These are phyloP conservation scores for Lethrus apterus DNA, from an alignment of 1,140 invertebrate species.

Conservation along the genomic window DNA sequence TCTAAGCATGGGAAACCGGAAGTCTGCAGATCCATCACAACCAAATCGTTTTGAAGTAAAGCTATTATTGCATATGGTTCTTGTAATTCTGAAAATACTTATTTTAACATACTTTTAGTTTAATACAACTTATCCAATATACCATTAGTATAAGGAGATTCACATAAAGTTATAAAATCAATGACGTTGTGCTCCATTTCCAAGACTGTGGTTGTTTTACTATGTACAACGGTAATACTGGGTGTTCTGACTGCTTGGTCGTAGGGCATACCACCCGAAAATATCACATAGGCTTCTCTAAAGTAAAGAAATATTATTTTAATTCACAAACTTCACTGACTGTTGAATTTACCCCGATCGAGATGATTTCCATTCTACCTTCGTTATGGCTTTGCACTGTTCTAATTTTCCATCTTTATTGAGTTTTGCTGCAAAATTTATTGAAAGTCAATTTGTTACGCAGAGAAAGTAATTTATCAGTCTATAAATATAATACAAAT, in stretches of 20 bases:
- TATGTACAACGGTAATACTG: constrained; percentile 92
- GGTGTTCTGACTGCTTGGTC: constrained; percentile 85
- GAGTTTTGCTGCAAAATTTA: constrained; percentile 63
- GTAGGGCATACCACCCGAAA: constrained; percentile 89
- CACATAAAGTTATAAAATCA: constrained; percentile 92
- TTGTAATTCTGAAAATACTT: constrained; percentile 72
- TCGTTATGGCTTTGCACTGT: constrained; percentile 85
- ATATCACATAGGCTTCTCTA: constrained; percentile 85
- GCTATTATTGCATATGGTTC: constrained; percentile 97
- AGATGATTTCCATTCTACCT: constrained; percentile 90
- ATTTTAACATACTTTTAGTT: background rate
- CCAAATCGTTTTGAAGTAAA: constrained; percentile 93
- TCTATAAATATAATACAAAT: background rate
- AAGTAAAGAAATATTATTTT: constrained; percentile 20
- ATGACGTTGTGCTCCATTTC: constrained; percentile 99
- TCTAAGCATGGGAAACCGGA: constrained; percentile 97
- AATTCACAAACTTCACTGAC: background rate
- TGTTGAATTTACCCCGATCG: constrained; percentile 68
- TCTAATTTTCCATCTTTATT: constrained; percentile 82
- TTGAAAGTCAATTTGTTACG: background rate
- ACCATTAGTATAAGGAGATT: constrained; percentile 90
- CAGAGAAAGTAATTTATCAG: no score
- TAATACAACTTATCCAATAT: constrained; percentile 33
- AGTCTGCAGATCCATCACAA: constrained; percentile 92
- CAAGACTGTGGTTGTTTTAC: constrained; percentile 89